Evolutionary conservation across 2,113 vertebrate species (phyloP).

Genomic region (Paracyprichromis sp.): DNA sequence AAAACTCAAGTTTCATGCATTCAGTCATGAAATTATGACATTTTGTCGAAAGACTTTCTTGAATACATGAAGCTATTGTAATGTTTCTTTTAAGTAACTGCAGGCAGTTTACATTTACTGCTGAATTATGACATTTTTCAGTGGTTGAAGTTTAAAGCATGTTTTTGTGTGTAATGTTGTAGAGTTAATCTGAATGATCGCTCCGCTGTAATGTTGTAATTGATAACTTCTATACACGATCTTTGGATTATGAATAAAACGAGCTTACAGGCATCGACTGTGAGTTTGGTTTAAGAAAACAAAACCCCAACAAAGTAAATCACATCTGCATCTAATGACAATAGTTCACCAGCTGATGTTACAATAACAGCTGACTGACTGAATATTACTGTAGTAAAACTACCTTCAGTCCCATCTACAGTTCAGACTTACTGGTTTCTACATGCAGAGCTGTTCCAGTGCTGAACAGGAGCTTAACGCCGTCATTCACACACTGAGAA

Average conservation of each 20-base stretch:
- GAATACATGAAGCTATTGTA: rapidly evolving
- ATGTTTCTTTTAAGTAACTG: neutral
- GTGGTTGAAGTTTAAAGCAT: rapidly evolving
- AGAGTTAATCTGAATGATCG: rapidly evolving
- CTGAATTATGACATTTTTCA: rapidly evolving
- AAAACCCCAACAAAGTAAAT: neutral
- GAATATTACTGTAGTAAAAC: rapidly evolving
- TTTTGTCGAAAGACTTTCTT: rapidly evolving
- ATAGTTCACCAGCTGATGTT: neutral
- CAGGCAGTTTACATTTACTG: rapidly evolving
- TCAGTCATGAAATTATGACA: rapidly evolving
- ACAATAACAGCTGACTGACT: neutral
- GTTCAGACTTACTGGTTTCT: neutral
- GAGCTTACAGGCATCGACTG: neutral
- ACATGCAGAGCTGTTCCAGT: neutral
- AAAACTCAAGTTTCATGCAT: neutral
- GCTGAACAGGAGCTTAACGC: neutral
- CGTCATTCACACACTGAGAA: neutral
- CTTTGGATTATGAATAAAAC: rapidly evolving
- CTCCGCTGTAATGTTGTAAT: neutral
- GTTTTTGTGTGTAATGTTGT: rapidly evolving
- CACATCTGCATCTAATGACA: rapidly evolving
- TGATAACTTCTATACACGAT: rapidly evolving
- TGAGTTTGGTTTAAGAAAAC: neutral
- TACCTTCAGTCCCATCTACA: neutral